Conservation (phyloP, 92 coral and sea anemone genomes). For the Siderastrea radians region DNA sequence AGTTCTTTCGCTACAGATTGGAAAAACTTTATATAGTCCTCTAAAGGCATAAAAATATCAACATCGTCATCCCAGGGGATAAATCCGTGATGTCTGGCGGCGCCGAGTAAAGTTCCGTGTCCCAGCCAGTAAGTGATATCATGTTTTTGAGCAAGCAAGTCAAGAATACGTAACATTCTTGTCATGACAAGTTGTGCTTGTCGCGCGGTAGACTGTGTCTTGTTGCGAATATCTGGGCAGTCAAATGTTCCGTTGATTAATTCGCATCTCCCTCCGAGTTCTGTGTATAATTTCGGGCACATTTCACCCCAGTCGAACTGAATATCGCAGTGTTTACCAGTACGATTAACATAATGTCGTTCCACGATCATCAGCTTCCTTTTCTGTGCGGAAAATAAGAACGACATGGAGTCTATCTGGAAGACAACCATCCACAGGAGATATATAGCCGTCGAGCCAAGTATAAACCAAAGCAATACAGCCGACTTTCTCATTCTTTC, state of each 20-base stretch:
- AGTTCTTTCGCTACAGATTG: conserved; percentile 60
- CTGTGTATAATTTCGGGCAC: too few relatives aligned
- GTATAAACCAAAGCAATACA: not conserved
- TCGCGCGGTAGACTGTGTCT: conserved; percentile 34
- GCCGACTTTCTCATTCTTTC: not conserved
- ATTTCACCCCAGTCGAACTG: conserved; percentile 30
- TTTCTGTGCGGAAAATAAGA: not conserved
- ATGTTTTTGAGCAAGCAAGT: conserved; percentile 69
- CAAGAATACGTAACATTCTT: conserved; percentile 66
- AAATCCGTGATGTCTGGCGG: conserved; percentile 78
- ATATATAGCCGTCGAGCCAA: not conserved
- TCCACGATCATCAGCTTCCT: not conserved
- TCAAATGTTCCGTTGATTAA: too few relatives aligned
- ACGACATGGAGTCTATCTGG: not conserved
- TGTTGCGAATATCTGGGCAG: not conserved
- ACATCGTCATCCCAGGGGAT: conserved; percentile 82
- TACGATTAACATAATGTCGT: conserved; percentile 10
- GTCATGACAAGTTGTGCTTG: conserved; percentile 71
- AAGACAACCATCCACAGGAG: not conserved
- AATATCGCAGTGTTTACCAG: conserved; percentile 6
- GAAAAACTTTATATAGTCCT: conserved; percentile 71
- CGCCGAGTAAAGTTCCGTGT: conserved; percentile 78
- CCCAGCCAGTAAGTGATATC: conserved; percentile 72
- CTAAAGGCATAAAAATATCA: conserved; percentile 70
- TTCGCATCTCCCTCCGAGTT: too few relatives aligned